phyloP scores from a whole-genome alignment of 2,888 invertebrate species.

The Latrodectus elegans region DNA sequence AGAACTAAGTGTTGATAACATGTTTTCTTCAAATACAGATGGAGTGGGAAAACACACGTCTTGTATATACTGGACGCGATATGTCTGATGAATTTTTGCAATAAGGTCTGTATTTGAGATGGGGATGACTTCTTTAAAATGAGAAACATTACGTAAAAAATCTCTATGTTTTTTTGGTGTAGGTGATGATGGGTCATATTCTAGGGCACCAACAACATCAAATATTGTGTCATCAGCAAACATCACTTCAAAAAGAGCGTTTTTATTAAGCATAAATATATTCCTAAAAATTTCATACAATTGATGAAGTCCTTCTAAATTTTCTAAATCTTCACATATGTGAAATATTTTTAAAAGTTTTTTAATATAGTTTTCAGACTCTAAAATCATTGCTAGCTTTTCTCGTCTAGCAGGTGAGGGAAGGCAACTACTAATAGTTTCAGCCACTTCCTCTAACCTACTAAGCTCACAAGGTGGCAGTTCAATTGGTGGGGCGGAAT shows the following conservation, averaged over 20 bases:
- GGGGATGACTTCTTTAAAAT: constrained; percentile 82
- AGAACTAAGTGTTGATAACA: constrained; percentile 96
- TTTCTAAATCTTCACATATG: constrained; percentile 97
- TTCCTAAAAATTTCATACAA: constrained; percentile 98
- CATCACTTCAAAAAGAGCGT: constrained; percentile 97
- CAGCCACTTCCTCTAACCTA: constrained; percentile 94
- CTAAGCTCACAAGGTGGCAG: constrained; percentile 95
- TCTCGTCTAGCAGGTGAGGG: constrained; percentile 93
- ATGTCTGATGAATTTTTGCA: constrained; percentile 99
- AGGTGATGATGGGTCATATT: constrained; percentile 92
- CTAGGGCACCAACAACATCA: constrained; percentile 98
- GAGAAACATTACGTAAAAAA: constrained; percentile 84
- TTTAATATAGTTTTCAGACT: constrained; percentile 95
- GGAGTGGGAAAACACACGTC: constrained; percentile 99
- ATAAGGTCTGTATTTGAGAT: constrained; percentile 95
- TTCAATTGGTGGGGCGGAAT: constrained; percentile 92
- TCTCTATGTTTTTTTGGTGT: constrained; percentile 95
- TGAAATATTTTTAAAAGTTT: constrained; percentile 96
- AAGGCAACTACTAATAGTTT: constrained; percentile 88
- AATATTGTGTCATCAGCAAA: constrained; percentile 85
- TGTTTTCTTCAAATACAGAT: constrained; percentile 99
- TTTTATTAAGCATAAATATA: constrained; percentile 98
- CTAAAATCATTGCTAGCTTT: constrained; percentile 92
- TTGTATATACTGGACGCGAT: constrained; percentile 97
- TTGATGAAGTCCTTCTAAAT: constrained; percentile 92